These are phyloP conservation scores for Sprattus sprattus DNA, from an alignment of 2,113 vertebrate species.

Conservation along the genomic window DNA sequence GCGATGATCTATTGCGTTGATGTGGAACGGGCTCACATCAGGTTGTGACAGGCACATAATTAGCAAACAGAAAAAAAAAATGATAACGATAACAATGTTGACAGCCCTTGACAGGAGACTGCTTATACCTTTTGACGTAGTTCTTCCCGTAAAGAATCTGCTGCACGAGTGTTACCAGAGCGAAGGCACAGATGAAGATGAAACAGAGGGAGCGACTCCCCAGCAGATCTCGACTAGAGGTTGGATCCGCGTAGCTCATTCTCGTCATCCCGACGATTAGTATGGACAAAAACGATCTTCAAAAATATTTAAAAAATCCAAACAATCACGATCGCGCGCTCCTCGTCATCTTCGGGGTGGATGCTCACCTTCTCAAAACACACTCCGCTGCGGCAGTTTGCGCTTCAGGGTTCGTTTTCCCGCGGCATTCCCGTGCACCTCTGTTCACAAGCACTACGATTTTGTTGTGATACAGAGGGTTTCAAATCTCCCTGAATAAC, in stretches of 20 bases:
- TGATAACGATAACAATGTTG: neutral
- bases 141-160: slow-evolving; percentile 96
- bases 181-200: slow-evolving; percentile 98
- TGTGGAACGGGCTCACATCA: neutral
- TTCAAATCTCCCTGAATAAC: neutral
- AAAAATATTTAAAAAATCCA: neutral
- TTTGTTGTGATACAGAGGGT: neutral
- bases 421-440: neutral
- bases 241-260: slow-evolving; percentile 93
- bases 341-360: neutral
- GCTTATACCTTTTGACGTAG: slow-evolving; percentile 89
- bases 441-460: neutral
- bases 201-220: slow-evolving; percentile 96
- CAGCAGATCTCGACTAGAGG: slow-evolving; percentile 88
- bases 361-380: neutral
- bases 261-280: slow-evolving; percentile 45
- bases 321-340: neutral
- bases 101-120: neutral
- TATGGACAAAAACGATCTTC: neutral
- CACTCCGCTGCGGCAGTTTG: neutral
- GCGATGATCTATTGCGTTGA: neutral
- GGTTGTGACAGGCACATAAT: neutral
- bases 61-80: neutral
- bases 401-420: slow-evolving; percentile 10
- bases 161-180: slow-evolving; percentile 93